A percentile compares a stretch with the other conserved stretches of the same genome.
Evolutionary conservation across 1,140 invertebrate species (phyloP).

Genomic region (Drosophila pseudoananassae): DNA sequence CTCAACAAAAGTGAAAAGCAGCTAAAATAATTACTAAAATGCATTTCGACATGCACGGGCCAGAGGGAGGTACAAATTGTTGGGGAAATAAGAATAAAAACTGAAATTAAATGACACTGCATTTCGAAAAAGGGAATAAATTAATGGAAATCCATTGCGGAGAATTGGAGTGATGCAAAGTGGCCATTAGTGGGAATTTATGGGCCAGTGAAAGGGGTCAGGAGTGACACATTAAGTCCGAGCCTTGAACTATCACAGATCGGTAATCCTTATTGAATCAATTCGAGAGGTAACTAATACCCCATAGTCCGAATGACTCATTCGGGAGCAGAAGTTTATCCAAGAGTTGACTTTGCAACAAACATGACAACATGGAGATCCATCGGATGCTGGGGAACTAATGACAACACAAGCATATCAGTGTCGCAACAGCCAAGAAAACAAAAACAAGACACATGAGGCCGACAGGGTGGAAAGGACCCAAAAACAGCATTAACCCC

Average conservation of each 20-base stretch:
- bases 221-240: slow-evolving; percentile 20
- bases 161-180: slow-evolving; percentile 47
- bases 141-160: slow-evolving; percentile 72
- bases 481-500: slow-evolving; percentile 33
- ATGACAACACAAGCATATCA: slow-evolving; percentile 64
- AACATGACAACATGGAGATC: slow-evolving; percentile 5
- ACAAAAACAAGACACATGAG: slow-evolving; percentile 22
- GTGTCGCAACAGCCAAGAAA: slow-evolving; percentile 54
- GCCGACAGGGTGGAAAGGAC: neutral
- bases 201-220: slow-evolving; percentile 21
- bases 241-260: slow-evolving; percentile 38
- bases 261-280: neutral
- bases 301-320: too few species aligned
- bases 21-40: slow-evolving; percentile 81
- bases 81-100: slow-evolving; percentile 14
- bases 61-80: slow-evolving; percentile 25
- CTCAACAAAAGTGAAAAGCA: slow-evolving; percentile 47
- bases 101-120: slow-evolving; percentile 72
- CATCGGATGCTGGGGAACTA: slow-evolving; percentile 37
- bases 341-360: slow-evolving; percentile 13
- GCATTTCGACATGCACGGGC: slow-evolving; percentile 63
- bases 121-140: slow-evolving; percentile 77
- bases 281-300: neutral
- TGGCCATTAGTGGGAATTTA: slow-evolving; percentile 68
- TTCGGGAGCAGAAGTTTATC: neutral